These are phyloP conservation scores for Heliconius ismenius DNA, from an alignment of 2,888 invertebrate genomes.

Conservation along the genomic window DNA sequence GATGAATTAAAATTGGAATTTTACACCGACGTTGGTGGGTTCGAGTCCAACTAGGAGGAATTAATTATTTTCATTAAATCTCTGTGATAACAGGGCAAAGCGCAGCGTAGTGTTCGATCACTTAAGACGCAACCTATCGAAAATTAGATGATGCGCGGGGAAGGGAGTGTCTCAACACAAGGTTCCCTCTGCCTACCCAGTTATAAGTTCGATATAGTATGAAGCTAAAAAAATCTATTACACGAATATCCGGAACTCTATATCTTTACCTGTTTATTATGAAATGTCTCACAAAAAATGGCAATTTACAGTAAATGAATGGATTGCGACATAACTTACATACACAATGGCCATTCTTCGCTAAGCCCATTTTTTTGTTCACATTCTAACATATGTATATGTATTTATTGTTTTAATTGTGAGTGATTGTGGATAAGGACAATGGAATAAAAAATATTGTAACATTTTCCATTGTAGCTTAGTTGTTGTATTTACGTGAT, in stretches of 20 bases:
- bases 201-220: background rate
- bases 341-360: constrained; percentile 28
- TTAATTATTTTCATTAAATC: background rate
- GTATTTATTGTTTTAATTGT: constrained; percentile 10
- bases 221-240: background rate
- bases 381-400: constrained; percentile 7
- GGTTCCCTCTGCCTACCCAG: background rate
- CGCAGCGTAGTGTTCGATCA: background rate
- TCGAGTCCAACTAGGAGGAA: background rate
- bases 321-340: constrained; percentile 36
- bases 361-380: constrained; percentile 3
- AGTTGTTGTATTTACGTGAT: background rate
- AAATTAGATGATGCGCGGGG: background rate
- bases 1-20: too few species aligned
- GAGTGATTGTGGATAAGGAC: background rate
- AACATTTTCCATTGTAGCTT: background rate
- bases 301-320: constrained; percentile 29
- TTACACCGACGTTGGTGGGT: background rate
- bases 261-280: background rate
- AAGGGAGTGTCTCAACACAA: background rate
- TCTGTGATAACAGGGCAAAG: background rate
- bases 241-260: background rate
- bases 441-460: constrained; percentile 3
- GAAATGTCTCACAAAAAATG: constrained; percentile 23
- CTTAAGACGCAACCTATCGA: background rate